Conservation (phyloP, 2,113 vertebrate species). For the Prietella phreatophila region DNA sequence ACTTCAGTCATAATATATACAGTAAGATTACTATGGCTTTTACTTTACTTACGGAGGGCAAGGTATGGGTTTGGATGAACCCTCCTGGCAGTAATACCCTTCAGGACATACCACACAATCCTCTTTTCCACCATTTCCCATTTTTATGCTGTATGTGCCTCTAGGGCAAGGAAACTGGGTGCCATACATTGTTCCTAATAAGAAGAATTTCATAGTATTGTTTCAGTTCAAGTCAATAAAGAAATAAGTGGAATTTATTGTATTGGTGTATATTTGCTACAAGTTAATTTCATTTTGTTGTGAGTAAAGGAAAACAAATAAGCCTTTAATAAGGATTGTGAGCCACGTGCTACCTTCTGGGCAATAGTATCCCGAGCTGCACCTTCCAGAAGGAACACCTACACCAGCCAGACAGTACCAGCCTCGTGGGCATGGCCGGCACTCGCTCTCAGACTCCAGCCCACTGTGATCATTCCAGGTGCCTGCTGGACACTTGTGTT, state of each 20-base stretch:
- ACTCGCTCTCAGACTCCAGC: conserved; percentile 69
- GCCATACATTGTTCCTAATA: conserved; percentile 72
- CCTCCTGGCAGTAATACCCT: conserved; percentile 79
- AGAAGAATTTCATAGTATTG: neutral
- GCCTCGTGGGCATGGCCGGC: conserved; percentile 71
- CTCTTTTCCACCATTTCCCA: conserved; percentile 70
- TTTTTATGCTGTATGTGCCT: conserved; percentile 76
- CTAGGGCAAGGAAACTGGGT: conserved; percentile 81
- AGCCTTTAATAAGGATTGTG: neutral
- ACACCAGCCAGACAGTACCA: conserved; percentile 82
- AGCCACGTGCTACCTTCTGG: conserved; percentile 69
- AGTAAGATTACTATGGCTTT: neutral
- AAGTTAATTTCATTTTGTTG: neutral
- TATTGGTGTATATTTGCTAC: neutral
- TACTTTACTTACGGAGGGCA: conserved; percentile 80
- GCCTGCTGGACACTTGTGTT: conserved; percentile 82
- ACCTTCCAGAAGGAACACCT: conserved; percentile 72
- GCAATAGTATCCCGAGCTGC: conserved; percentile 84
- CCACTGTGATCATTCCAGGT: conserved; percentile 80
- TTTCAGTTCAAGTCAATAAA: neutral
- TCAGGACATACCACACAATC: conserved; percentile 80
- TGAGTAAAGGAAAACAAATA: neutral
- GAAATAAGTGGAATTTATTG: neutral
- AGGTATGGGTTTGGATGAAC: conserved; percentile 79
- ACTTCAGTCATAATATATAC: neutral